Base-by-base conservation (phyloP, 2,888 invertebrate genomes). In the Acrobeloides nanus region DNA sequence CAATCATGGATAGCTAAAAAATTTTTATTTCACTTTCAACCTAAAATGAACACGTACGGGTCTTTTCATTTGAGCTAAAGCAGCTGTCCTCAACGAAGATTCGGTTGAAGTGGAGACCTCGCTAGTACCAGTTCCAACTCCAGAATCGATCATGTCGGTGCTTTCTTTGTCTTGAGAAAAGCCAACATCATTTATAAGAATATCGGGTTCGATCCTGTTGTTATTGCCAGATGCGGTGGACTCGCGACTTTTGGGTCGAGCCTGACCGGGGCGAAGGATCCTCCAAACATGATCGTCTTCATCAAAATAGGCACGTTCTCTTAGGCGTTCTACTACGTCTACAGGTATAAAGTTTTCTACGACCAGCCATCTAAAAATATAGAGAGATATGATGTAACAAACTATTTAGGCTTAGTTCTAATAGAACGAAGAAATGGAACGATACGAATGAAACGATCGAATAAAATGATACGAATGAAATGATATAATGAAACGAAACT, bases 261-360 rank as follows among this genome's bases (percentile, higher is more conserved):
- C 48, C 25, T 38, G 43, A 4, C 57, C 52, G 1, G 59, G 29
- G 24, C 40, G 32, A 25, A 47, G 26, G 17, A 78, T 51, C 15
- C 79, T 76, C 86, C 87, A 89, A 45, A 81, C 81, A 66, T 87
- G 86, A 51, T 84, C 82, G 62, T 87, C 85, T 57, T 88, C 88
- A 72, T 88, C 86, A 74, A 83, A 87, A 42, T 81, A 79, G 12
- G 86, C 82, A 59, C 85, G 79, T 37, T 83, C 82, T 53, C 84
- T 79, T 3, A 88, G 79, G 54, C 61, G 51, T 24, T 71, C 63
- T 12, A 60, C 46, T 3, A 73, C 60, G 38, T 67, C 66, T 15
- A 50, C 81, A 7, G 88, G 88, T 68, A 89, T 85, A 76, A 89
- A 89, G 75, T 87, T 87, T 73, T 89, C 88, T 57, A 89, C 86